phyloP scores from a whole-genome alignment of 2,797 vertebrate species.

The Clamator glandarius region DNA sequence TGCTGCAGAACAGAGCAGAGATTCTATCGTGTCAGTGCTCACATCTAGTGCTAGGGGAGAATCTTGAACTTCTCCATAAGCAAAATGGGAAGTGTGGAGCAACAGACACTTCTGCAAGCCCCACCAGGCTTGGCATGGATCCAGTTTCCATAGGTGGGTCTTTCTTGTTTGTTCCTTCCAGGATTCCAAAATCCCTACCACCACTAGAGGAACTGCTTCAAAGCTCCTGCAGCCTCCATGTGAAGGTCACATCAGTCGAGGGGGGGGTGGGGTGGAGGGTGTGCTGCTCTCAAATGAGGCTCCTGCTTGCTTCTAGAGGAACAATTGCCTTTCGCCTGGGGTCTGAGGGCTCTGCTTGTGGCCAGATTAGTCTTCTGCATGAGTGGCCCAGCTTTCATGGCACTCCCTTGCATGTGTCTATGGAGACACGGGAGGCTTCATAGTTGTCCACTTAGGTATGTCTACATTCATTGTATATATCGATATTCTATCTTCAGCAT shows the following conservation, averaged over 20 bases:
- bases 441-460: not conserved
- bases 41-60: not conserved
- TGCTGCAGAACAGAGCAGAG: not conserved
- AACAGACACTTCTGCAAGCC: not conserved
- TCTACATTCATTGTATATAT: not conserved
- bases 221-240: not conserved
- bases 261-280: not conserved
- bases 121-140: not conserved
- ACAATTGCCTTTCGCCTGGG: not conserved
- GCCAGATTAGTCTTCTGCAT: not conserved
- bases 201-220: not conserved
- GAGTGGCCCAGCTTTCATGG: not conserved
- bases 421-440: not conserved
- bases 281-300: not conserved
- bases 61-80: not conserved
- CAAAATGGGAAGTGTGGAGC: not conserved
- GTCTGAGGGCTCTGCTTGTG: not conserved
- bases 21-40: not conserved
- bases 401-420: not conserved
- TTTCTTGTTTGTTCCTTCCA: not conserved
- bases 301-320: not conserved
- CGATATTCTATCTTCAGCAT: too few relatives aligned
- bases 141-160: not conserved
- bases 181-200: not conserved
- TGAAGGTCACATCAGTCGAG: not conserved